These are phyloP conservation scores for Drosophila sulfurigaster DNA, from an alignment of 1,140 invertebrate species.

Conservation along the genomic window DNA sequence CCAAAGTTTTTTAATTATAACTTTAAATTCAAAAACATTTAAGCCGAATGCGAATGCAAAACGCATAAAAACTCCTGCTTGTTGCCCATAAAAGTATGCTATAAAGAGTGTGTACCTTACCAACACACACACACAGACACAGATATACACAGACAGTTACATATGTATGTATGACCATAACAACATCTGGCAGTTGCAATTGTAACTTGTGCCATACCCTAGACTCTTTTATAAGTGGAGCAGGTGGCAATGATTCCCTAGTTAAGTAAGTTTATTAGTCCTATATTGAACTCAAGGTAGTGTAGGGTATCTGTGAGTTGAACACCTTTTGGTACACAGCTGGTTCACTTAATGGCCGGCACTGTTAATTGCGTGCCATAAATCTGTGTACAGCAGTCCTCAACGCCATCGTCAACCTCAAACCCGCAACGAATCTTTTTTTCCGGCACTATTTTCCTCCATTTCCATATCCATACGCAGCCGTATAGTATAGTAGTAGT, in stretches of 20 bases:
- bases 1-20: slow-evolving; percentile 83
- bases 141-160: slow-evolving; percentile 18
- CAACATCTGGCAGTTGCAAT: slow-evolving; percentile 39
- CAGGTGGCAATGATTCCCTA: neutral
- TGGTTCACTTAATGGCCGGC: slow-evolving; percentile 68
- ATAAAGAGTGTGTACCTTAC: slow-evolving; percentile 50
- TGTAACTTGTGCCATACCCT: slow-evolving; percentile 46
- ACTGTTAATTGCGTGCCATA: slow-evolving; percentile 79
- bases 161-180: slow-evolving; percentile 31
- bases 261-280: neutral
- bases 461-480: slow-evolving; percentile 24
- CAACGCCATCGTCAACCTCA: slow-evolving; percentile 60
- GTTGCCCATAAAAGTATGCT: slow-evolving; percentile 80
- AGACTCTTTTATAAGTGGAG: neutral
- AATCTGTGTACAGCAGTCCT: slow-evolving; percentile 70
- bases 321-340: neutral
- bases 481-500: neutral
- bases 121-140: slow-evolving; percentile 27
- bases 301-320: neutral
- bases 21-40: slow-evolving; percentile 84
- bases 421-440: slow-evolving; percentile 25
- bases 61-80: slow-evolving; percentile 74
- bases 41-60: slow-evolving; percentile 64
- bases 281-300: neutral
- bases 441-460: slow-evolving; percentile 3